Evolutionary conservation across 2,797 vertebrate genomes (phyloP).

Genomic region (Sebastes ruberrimus): DNA sequence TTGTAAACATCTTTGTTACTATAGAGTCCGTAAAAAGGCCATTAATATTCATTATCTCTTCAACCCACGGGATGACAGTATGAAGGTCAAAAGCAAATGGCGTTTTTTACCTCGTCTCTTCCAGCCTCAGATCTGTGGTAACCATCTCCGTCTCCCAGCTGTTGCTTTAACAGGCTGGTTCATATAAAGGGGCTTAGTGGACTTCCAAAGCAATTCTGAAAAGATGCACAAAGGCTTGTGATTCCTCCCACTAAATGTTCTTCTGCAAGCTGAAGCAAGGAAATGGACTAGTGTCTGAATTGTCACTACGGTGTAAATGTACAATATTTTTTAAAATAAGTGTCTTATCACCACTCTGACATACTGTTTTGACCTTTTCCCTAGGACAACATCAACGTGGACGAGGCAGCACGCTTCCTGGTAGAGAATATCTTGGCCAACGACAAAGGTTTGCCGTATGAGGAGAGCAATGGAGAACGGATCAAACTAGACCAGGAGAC

Average conservation of each 20-base stretch:
- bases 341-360: conserved; percentile 13
- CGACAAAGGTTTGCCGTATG: conserved; percentile 88
- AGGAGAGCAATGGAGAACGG: conserved; percentile 89
- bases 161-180: conserved; percentile 7
- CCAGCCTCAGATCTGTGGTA: not conserved
- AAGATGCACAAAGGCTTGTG: not conserved
- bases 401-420: conserved; percentile 94
- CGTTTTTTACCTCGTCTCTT: conserved; percentile 1
- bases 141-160: conserved; percentile 10
- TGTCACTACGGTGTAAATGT: not conserved
- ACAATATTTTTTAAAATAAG: not conserved
- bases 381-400: conserved; percentile 97
- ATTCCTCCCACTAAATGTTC: not conserved
- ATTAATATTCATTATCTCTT: conserved; percentile 44
- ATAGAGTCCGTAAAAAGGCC: not conserved
- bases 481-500: conserved; percentile 90
- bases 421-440: conserved; percentile 94
- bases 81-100: conserved; percentile 37
- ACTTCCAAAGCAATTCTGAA: not conserved
- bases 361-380: conserved; percentile 25
- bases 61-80: conserved; percentile 13
- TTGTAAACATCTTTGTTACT: conserved; percentile 10
- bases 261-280: not conserved
- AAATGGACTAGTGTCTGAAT: not conserved
- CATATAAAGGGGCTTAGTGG: not conserved